phyloP scores from a whole-genome alignment of 2,113 vertebrate species.

The Seriola aureovittata region DNA sequence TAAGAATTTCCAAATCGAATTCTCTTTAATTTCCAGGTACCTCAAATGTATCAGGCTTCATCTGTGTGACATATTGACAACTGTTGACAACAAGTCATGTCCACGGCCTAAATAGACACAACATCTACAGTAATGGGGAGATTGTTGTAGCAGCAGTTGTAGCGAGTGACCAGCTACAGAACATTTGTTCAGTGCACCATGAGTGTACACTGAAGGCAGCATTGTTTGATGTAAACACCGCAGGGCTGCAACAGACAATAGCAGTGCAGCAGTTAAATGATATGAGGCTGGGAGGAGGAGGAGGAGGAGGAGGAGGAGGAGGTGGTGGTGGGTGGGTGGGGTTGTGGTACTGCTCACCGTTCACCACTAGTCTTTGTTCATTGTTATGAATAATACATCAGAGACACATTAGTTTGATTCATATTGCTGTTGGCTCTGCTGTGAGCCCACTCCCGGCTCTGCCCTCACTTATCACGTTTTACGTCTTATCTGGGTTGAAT shows the following conservation, averaged over 20 bases:
- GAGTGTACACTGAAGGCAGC: conserved; percentile 20
- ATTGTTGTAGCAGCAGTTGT: not conserved
- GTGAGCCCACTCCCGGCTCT: conserved; percentile 42
- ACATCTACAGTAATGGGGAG: too few species aligned
- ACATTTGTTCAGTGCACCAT: conserved; percentile 19
- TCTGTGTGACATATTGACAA: too few species aligned
- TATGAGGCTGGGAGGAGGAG: not conserved
- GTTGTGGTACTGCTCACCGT: conserved; percentile 36
- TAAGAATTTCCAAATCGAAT: too few species aligned
- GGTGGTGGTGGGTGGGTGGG: not conserved
- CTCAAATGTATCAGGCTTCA: too few species aligned
- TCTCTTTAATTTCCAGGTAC: too few species aligned
- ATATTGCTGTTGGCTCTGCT: conserved; percentile 56
- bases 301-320: not conserved
- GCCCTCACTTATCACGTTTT: conserved; percentile 46
- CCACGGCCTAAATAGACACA: not conserved
- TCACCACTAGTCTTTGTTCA: conserved; percentile 65
- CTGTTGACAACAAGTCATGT: too few species aligned
- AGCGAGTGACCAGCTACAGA: not conserved
- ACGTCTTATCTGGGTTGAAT: conserved; percentile 41
- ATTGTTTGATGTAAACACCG: conserved; percentile 44
- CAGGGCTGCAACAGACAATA: conserved; percentile 33
- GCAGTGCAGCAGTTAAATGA: conserved; percentile 32
- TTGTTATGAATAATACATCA: conserved; percentile 76
- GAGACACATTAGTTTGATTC: conserved; percentile 74